Conservation (phyloP, 2,797 vertebrate species). For the Acropternis orthonyx region DNA sequence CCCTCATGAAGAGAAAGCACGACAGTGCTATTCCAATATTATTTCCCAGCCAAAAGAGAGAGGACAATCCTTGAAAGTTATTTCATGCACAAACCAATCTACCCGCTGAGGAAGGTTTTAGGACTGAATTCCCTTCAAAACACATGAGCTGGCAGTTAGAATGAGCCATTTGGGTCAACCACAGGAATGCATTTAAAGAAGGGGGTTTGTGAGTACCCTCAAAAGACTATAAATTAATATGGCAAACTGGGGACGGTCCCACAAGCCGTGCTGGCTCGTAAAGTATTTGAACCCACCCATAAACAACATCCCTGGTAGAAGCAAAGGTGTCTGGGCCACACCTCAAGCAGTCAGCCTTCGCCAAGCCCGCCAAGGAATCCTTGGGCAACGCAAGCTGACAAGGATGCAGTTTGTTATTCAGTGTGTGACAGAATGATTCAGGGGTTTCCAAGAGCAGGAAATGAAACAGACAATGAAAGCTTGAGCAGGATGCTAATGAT, state of each 20-base stretch:
- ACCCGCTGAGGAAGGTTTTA: neutral
- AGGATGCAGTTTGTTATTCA: slow-evolving; percentile 53
- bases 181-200: slow-evolving; percentile 24
- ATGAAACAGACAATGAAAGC: slow-evolving; percentile 68
- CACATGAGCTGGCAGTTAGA: neutral
- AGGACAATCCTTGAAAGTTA: slow-evolving; percentile 13
- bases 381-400: slow-evolving; percentile 45
- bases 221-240: neutral
- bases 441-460: slow-evolving; percentile 70
- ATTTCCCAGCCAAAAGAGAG: slow-evolving; percentile 28
- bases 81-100: neutral
- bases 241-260: neutral
- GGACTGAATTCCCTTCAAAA: neutral
- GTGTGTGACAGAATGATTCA: slow-evolving; percentile 64
- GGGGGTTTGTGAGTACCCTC: neutral
- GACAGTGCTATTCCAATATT: neutral
- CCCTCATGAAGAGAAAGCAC: slow-evolving; percentile 13
- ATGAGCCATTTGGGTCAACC: slow-evolving; percentile 1
- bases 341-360: neutral
- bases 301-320: neutral
- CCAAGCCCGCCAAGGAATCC: slow-evolving; percentile 40
- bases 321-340: neutral
- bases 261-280: neutral
- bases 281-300: neutral
- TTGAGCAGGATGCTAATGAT: slow-evolving; percentile 70